Base-by-base conservation (phyloP, 1,140 invertebrate genomes). In the Drosophila suzukii region DNA sequence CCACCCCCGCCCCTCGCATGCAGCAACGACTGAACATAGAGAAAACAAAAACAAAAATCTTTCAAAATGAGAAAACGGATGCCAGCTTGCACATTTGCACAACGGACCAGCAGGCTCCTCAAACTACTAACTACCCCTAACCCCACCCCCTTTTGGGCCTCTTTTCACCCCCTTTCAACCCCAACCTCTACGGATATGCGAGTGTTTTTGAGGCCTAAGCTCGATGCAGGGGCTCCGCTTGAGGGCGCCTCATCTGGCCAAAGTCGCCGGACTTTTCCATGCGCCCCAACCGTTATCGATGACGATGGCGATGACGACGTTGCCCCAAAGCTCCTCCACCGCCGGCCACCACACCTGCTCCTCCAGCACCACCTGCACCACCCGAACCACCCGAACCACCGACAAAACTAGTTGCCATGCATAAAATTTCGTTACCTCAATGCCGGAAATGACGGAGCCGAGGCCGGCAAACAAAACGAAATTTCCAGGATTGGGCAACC, bases 31-130 rank as follows among this genome's bases (percentile, higher is more conserved):
- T 74, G 75, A 68, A 66, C 71, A 70, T 77, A 72, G 78, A 72
- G 71, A 88, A 81, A 89, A 89, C 76, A 74, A 81, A 89, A 89
- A 78, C 80, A 89, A 84, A 84, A 89, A 78, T 84, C 78, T 89
- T 68, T 63, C 58, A 75, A 89, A 89, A 89, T 89, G 84, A 83
- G 70, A 84, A 83, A 80, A 80, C 80, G 84, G 81, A 89, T 89
- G 84, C 84, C 81, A 89, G 84, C 84, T 89, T 89, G 84, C 80
- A 90, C 84, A 88, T 86, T 86, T 89, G 80, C 80, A 89, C 84
- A 89, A 89, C 85, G 84, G 82, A 47, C 68, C 57, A 36, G 55
- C 57, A 58, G 39, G 41, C 55, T 39, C 15, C 67, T 38, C 62
- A 43, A 30, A 51, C 54, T 51, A 46, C 71, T 17, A 13, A 46